Conservation (phyloP, 2,113 vertebrate species). For the Nesoenas mayeri region DNA sequence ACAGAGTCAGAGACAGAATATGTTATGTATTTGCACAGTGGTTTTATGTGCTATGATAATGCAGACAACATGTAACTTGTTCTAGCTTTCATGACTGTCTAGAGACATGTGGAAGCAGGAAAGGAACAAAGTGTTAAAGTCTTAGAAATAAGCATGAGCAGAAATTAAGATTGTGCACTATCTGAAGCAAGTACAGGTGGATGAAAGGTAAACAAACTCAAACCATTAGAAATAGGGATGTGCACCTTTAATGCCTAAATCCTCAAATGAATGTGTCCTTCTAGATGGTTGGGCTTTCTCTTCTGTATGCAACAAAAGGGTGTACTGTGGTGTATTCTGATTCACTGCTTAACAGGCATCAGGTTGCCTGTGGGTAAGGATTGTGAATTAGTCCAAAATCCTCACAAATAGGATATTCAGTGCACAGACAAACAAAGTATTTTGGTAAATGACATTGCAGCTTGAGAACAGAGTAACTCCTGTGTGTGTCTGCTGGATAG, state of each 20-base stretch:
- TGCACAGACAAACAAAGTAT: constrained; percentile 18
- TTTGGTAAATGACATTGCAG: not conserved
- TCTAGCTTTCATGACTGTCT: not conserved
- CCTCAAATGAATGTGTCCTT: not conserved
- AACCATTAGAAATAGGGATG: not conserved
- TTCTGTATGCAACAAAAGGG: not conserved
- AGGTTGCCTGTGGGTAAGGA: not conserved
- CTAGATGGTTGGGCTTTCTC: not conserved
- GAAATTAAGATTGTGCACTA: not conserved
- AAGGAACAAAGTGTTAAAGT: not conserved
- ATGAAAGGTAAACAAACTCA: not conserved
- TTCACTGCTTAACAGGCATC: not conserved
- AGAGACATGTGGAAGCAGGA: not conserved
- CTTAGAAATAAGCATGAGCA: not conserved
- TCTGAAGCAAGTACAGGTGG: not conserved
- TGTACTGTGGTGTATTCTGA: not conserved
- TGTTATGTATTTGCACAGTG: not conserved
- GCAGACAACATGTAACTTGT: not conserved
- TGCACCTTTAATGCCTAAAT: not conserved
- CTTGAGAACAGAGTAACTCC: constrained; percentile 24
- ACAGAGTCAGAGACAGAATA: not conserved
- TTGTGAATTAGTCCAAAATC: not conserved
- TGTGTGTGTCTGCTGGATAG: not conserved
- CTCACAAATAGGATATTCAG: not conserved
- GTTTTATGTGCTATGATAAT: not conserved